phyloP scores from a whole-genome alignment of 2,797 vertebrate genomes.

The Crocidura indochinensis region DNA sequence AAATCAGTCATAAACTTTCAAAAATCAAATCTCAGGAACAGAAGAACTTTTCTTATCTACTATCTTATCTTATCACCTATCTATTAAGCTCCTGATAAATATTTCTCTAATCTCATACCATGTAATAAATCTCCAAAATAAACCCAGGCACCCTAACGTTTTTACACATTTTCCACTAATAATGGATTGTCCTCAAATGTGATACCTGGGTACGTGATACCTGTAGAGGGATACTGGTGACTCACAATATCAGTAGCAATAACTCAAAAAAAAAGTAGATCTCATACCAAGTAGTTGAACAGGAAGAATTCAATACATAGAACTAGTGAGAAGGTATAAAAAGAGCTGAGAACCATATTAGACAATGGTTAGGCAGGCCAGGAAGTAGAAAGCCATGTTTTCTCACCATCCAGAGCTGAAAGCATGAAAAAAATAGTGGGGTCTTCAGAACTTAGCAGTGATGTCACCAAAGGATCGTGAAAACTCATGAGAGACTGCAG shows the following conservation, averaged over 20 bases:
- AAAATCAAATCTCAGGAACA: neutral
- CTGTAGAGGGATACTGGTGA: no score
- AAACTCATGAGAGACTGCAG: neutral
- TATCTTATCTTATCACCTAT: no score
- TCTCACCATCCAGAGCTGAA: no score
- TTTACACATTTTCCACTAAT: neutral
- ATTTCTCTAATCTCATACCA: neutral
- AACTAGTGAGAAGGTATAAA: neutral
- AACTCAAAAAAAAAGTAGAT: slow-evolving; percentile 23
- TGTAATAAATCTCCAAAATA: neutral
- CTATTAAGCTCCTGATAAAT: neutral
- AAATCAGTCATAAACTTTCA: no score
- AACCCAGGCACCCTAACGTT: neutral
- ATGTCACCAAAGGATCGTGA: no score
- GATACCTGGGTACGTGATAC: neutral
- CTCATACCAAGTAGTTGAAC: neutral
- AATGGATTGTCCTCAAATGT: slow-evolving; percentile 15
- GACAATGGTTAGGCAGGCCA: neutral
- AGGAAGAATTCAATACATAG: neutral
- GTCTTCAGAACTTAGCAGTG: neutral
- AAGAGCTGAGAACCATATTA: neutral
- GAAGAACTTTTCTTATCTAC: no score
- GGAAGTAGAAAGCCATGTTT: neutral
- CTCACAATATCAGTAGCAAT: neutral
- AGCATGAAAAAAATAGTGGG: neutral